phyloP scores from a whole-genome alignment of 1,140 invertebrate species.

The Calephelis virginiensis region DNA sequence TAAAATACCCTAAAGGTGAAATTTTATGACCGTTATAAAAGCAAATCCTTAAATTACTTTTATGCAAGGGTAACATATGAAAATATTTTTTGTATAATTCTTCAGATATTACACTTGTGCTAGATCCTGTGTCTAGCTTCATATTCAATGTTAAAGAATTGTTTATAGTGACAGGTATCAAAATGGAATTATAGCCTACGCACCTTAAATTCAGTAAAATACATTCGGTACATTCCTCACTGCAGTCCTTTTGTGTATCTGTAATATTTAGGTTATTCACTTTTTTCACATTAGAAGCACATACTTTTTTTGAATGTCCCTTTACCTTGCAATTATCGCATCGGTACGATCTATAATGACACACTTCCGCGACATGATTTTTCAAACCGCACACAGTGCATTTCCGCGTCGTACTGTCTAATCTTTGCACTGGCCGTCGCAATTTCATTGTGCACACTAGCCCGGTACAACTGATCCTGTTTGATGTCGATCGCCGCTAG shows the following conservation, averaged over 20 bases:
- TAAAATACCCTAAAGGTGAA: neutral
- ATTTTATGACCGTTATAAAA: too few species aligned
- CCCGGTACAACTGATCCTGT: conserved; percentile 26
- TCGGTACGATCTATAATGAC: conserved; percentile 26
- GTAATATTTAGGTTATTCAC: conserved; percentile 7
- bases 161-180: neutral
- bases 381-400: conserved; percentile 30
- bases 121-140: conserved; percentile 31
- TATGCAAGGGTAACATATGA: conserved; percentile 14
- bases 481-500: conserved; percentile 12
- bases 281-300: neutral
- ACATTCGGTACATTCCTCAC: conserved; percentile 24
- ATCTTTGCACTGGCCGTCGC: conserved; percentile 2
- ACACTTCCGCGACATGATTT: conserved; percentile 25
- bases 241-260: neutral
- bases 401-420: neutral
- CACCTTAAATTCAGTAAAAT: conserved; percentile 31
- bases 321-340: conserved; percentile 23
- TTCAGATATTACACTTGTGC: conserved; percentile 27
- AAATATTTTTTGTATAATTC: conserved; percentile 25
- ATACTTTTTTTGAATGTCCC: neutral
- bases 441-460: neutral
- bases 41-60: conserved; percentile 1
- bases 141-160: conserved; percentile 22
- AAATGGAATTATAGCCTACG: conserved; percentile 23